Conservation (phyloP, 2,888 invertebrate species). For the Corythucha ciliata region DNA sequence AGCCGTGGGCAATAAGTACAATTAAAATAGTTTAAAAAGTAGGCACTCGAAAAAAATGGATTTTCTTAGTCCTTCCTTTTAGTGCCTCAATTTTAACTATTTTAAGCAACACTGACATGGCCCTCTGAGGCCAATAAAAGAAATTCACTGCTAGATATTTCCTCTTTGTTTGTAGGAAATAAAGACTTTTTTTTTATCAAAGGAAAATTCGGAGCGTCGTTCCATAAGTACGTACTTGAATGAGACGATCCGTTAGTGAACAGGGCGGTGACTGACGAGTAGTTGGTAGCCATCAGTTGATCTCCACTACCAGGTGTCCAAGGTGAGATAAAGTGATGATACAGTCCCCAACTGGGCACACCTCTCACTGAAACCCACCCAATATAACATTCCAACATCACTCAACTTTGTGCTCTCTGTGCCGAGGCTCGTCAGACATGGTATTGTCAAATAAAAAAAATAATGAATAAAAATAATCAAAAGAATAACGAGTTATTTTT, state of each 20-base stretch:
- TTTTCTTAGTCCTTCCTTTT: not conserved
- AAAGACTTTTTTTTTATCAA: not conserved
- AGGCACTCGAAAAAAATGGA: too few relatives aligned
- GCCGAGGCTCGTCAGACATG: slow-evolving; percentile 24
- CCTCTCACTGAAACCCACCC: slow-evolving; percentile 32
- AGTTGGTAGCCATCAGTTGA: slow-evolving; percentile 22
- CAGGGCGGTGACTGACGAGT: slow-evolving; percentile 26
- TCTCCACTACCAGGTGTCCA: slow-evolving; percentile 23
- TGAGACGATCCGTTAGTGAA: slow-evolving; percentile 26
- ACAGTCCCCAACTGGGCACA: slow-evolving; percentile 25
- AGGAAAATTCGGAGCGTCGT: not conserved
- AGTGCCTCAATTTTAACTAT: too few relatives aligned
- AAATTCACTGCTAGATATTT: too few relatives aligned
- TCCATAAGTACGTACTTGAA: slow-evolving; percentile 28
- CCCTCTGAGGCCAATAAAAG: too few relatives aligned
- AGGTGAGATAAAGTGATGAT: slow-evolving; percentile 26
- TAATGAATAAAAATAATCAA: slow-evolving; percentile 16
- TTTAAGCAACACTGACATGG: too few relatives aligned
- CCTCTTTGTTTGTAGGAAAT: not conserved
- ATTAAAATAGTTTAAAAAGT: too few relatives aligned
- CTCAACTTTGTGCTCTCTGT: slow-evolving; percentile 27
- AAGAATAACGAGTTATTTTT: slow-evolving; percentile 1
- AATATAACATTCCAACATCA: slow-evolving; percentile 28
- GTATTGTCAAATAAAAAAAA: not conserved
- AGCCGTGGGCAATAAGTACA: too few relatives aligned